Base-by-base conservation (phyloP, 2,797 vertebrate genomes). In the Phoeniculus purpureus region DNA sequence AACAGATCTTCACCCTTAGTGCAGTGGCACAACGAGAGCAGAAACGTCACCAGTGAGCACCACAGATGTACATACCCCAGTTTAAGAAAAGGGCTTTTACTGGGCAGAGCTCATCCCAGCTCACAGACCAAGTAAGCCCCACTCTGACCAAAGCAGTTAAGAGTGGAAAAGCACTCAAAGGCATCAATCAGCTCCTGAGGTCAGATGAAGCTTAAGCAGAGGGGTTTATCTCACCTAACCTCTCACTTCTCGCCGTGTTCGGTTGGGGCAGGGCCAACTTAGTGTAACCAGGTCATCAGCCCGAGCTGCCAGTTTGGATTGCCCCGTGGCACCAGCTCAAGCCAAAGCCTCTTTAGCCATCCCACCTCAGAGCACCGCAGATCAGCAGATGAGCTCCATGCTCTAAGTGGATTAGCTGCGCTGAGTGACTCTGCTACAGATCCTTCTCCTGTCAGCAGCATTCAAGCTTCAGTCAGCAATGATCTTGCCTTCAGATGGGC, bases 311-410 rank as follows among this genome's bases (percentile, higher is more conserved):
- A 64, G 51, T 58, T 90, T 71, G 84, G 83, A 88, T 50, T 86
- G 83, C 75, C 86, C 32, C 37, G 60, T 56, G 81, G 80, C 9
- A 0, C 56, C 9, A 64, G 81, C 68, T 87, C 62, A 45, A 85
- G 87, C 62, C 82, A 94, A 95, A 94, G 92, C 91, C 89, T 89
- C 89, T 92, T 93, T 77, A 87, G 68, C 79, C 56, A 58, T 73
- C 58, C 52, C 77, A 87, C 55, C 82, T 50, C 67, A 77, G 66
- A 91, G 73, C 20, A 0, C 65, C 3, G 55, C 47, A 78, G 81
- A 83, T 93, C 55, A 83, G 81, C 48, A 75, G 87, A 92, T 87
- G 85, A 93, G 59, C 91, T 77, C 77, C 66, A 65, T 0, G n/a
- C 31, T 84, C 75, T 87, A 94, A 93, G 74, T 84, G 93, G 92